phyloP scores from a whole-genome alignment of 2,888 invertebrate genomes.

The Synanthedon formicaeformis region DNA sequence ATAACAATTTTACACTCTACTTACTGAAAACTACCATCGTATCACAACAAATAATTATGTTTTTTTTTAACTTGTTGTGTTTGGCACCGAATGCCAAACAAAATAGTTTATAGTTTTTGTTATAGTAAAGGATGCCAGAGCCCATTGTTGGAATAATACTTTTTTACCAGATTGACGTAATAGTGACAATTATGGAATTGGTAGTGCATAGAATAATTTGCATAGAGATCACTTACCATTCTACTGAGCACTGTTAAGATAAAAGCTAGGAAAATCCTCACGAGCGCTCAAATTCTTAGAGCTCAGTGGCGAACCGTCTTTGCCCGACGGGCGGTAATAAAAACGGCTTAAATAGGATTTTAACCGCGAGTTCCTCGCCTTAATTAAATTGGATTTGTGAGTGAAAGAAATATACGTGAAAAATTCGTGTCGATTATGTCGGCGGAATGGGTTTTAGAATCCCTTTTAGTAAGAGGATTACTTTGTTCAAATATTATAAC shows the following conservation, averaged over 20 bases:
- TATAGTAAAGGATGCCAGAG: too few relatives aligned
- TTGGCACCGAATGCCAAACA: too few relatives aligned
- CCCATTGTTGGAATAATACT: too few relatives aligned
- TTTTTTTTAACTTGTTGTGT: too few relatives aligned
- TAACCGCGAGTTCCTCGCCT: slow-evolving; percentile 68
- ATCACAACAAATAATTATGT: too few relatives aligned
- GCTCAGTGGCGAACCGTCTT: slow-evolving; percentile 62
- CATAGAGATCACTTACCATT: slow-evolving; percentile 54
- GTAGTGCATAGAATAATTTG: slow-evolving; percentile 43
- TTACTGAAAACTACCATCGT: too few relatives aligned
- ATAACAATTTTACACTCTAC: too few relatives aligned
- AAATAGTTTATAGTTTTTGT: too few relatives aligned
- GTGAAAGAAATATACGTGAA: slow-evolving; percentile 67
- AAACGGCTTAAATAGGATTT: slow-evolving; percentile 71
- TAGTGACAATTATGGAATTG: neutral
- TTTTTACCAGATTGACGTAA: too few relatives aligned
- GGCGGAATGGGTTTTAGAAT: slow-evolving; percentile 55
- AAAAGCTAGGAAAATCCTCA: slow-evolving; percentile 59
- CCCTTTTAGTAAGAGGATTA: slow-evolving; percentile 52
- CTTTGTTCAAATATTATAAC: slow-evolving; percentile 36
- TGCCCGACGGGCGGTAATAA: slow-evolving; percentile 68
- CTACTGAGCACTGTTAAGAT: slow-evolving; percentile 45
- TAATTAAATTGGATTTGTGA: slow-evolving; percentile 71
- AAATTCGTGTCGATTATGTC: slow-evolving; percentile 66
- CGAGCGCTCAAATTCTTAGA: slow-evolving; percentile 61